Evolutionary conservation across 2,797 vertebrate species (phyloP), one percentile per base, ranked within the genome.

Genomic region (Protonibea diacanthus): DNA sequence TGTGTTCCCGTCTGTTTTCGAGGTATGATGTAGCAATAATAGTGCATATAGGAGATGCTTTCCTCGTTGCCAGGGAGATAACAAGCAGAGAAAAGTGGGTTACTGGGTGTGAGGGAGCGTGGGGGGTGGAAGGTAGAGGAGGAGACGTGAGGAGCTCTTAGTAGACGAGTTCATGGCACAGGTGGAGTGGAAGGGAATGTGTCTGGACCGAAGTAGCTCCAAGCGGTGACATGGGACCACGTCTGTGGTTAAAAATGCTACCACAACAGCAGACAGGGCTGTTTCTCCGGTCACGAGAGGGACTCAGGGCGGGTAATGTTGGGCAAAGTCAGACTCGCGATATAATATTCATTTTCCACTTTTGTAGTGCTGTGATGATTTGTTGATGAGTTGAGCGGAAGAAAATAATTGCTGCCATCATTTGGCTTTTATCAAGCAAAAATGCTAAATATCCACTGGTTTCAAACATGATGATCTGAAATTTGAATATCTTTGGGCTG

Each of bases 141-240:
- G 80, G 74, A 79, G 83, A 73, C 48, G 38, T 20, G 65, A 75
- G 9, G 59, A 73, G 79, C 85, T 85, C 86, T 88, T 75, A 74
- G 81, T 83, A 92, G 86, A 90, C 86, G 27, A 73, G 80, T 71
- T 84, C 74, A 61, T 86, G 87, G 85, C 91, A 91, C 92, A 92
- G 90, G 89, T 93, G 94, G 84, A 94, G 94, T 93, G 93, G 91
- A 95, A 94, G 89, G 86, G 80, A 95, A 95, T 94, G 87, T 82
- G 93, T 94, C 94, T 95, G 91, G 94, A 94, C 90, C 85, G 89
- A 84, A 77, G 84, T 80, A 76, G 87, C 93, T 89, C 3, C 23
- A 58, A 89, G 89, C 82, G 25, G 86, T 84, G 89, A 86, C 87
- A 75, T 40, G 71, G 72, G 82, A 82, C 74, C 40, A 20, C 52